Conservation (phyloP, 2,797 vertebrate species). For the Podarcis siculus region DNA sequence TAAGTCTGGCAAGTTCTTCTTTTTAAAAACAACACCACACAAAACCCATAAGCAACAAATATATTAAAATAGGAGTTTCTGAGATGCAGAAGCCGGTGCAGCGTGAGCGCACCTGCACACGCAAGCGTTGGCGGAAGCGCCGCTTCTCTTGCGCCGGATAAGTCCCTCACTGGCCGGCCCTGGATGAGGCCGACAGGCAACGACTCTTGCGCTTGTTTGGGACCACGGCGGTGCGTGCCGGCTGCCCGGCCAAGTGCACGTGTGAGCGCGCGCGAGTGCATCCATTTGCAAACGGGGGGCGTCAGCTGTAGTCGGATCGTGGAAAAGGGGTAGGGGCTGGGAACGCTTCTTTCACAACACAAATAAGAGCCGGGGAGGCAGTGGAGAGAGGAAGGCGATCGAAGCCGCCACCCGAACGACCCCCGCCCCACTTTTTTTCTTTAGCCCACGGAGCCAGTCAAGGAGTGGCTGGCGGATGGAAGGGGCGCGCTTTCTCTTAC, state of each 20-base stretch:
- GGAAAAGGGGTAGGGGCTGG: background rate
- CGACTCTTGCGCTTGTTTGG: background rate
- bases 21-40: slow-evolving; percentile 27
- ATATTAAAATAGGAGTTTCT: no score
- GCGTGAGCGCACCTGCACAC: background rate
- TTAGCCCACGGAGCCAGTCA: background rate
- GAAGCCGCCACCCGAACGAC: background rate
- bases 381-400: background rate
- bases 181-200: background rate
- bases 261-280: slow-evolving; percentile 3
- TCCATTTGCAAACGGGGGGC: background rate
- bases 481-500: no score
- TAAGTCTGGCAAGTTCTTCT: slow-evolving; percentile 54
- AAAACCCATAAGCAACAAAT: no score
- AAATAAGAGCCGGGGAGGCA: background rate
- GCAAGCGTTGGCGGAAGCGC: background rate
- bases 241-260: background rate
- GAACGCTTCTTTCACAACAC: background rate
- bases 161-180: background rate
- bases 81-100: slow-evolving; percentile 57
- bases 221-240: background rate
- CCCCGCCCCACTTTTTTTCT: no score
- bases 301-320: background rate
- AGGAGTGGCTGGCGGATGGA: background rate
- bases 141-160: background rate